phyloP scores from a whole-genome alignment of 2,113 vertebrate genomes.

The Agapornis roseicollis region DNA sequence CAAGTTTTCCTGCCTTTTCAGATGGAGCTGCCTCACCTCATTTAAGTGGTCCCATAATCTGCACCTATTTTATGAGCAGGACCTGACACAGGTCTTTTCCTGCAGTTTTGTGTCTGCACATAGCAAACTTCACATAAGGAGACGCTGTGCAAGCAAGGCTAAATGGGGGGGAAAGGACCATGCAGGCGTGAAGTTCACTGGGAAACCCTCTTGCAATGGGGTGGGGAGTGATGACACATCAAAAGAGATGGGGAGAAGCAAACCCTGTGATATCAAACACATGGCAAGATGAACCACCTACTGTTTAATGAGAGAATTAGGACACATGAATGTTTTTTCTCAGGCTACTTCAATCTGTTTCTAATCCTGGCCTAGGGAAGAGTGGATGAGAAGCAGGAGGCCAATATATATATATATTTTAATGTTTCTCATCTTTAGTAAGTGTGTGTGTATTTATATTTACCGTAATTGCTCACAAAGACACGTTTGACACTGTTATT shows the following conservation, averaged over 20 bases:
- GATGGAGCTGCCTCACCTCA: background rate
- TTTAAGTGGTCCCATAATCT: background rate
- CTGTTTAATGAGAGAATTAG: background rate
- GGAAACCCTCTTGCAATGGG: background rate
- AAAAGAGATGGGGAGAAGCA: background rate
- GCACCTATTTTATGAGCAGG: background rate
- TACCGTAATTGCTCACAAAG: background rate
- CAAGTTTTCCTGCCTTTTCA: background rate
- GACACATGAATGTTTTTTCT: background rate
- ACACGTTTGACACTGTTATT: background rate
- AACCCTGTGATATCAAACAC: background rate
- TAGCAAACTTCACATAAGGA: background rate
- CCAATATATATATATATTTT: background rate
- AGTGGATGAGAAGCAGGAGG: conserved; percentile 1
- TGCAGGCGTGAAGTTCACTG: background rate
- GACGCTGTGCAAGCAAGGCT: background rate
- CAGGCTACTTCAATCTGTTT: conserved; percentile 39
- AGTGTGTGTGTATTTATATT: background rate
- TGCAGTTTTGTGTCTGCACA: background rate
- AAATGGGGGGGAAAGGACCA: background rate
- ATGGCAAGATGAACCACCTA: background rate
- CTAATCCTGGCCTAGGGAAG: background rate
- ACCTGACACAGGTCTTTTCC: background rate
- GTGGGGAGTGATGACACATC: background rate
- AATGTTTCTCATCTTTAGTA: conserved; percentile 2